phyloP scores from a whole-genome alignment of 2,113 vertebrate genomes.

The Phocoena phocoena region DNA sequence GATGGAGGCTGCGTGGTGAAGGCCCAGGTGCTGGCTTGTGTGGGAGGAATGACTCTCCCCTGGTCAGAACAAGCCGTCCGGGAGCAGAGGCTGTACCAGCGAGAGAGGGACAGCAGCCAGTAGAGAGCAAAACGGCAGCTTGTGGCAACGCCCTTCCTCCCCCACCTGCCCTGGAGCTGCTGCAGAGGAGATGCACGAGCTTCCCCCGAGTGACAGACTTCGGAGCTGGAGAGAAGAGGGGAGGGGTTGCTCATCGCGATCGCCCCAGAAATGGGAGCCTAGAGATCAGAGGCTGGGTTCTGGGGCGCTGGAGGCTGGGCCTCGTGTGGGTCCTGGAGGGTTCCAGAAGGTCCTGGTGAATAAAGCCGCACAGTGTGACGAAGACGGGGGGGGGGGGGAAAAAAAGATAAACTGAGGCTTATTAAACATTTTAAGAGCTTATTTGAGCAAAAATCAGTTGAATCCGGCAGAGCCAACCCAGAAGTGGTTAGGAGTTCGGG shows the following conservation, averaged over 20 bases:
- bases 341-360: neutral
- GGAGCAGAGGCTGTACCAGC: conserved; percentile 91
- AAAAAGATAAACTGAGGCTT: neutral
- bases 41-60: conserved; percentile 91
- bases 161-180: neutral
- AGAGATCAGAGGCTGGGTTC: too few relatives aligned
- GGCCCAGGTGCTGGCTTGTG: conserved; percentile 91
- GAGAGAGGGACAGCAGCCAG: conserved; percentile 68
- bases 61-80: conserved; percentile 90
- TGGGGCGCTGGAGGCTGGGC: neutral
- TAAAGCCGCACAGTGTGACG: neutral
- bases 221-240: neutral
- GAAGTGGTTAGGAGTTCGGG: neutral
- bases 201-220: neutral
- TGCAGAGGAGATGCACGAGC: neutral
- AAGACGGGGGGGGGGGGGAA: too few relatives aligned
- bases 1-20: conserved; percentile 81
- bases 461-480: neutral
- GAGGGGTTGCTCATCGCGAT: neutral
- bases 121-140: neutral
- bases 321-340: neutral
- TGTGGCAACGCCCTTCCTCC: neutral
- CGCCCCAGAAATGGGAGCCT: neutral
- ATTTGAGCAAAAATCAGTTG: neutral
- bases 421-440: neutral